Evolutionary conservation across 2,888 invertebrate species (phyloP).

Genomic region (Drosophila prostipennis): DNA sequence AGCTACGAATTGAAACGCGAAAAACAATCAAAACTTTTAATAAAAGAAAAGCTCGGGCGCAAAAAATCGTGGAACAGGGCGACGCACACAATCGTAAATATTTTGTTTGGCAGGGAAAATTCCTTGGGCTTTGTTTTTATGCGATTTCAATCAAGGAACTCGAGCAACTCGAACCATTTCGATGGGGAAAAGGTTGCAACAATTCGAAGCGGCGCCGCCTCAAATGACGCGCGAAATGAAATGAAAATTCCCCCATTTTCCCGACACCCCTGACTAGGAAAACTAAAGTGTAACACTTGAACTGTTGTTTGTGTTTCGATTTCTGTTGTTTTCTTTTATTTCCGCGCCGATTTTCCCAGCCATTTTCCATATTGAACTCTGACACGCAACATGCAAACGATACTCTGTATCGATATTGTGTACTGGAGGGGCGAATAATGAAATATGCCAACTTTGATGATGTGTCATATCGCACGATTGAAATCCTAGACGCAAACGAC

Average conservation of each 20-base stretch:
- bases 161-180: conserved; percentile 23
- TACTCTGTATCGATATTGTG: conserved; percentile 40
- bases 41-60: conserved; percentile 40
- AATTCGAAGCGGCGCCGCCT: conserved; percentile 76
- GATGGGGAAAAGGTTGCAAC: conserved; percentile 54
- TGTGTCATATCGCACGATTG: conserved; percentile 73
- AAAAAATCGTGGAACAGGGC: conserved; percentile 28
- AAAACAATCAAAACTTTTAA: conserved; percentile 76
- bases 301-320: conserved; percentile 72
- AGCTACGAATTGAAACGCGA: conserved; percentile 67
- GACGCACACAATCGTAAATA: conserved; percentile 41
- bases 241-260: conserved; percentile 62
- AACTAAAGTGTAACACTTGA: conserved; percentile 73
- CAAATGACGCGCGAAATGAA: conserved; percentile 79
- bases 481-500: conserved; percentile 56
- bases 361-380: conserved; percentile 69
- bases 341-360: conserved; percentile 27
- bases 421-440: conserved; percentile 56
- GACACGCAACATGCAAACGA: conserved; percentile 72
- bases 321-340: conserved; percentile 43
- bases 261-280: conserved; percentile 1
- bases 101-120: conserved; percentile 2
- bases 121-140: conserved; percentile 64
- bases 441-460: conserved; percentile 78
- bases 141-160: conserved; percentile 74